Conservation (phyloP, 2,888 invertebrate species). For the Drosophila barbarae region DNA sequence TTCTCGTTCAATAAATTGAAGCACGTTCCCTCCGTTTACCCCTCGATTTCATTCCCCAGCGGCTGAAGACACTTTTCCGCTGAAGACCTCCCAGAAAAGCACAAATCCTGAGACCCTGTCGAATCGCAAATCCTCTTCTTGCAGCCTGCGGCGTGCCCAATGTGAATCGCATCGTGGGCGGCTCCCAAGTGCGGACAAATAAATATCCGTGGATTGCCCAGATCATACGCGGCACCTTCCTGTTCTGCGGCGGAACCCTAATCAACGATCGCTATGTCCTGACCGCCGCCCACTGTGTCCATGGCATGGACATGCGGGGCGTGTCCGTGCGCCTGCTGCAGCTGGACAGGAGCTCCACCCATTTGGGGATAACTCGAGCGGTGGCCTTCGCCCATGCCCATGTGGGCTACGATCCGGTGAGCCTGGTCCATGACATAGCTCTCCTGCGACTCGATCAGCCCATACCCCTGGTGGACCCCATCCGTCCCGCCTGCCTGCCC, state of each 20-base stretch:
- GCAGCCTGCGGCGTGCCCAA: slow-evolving; percentile 78
- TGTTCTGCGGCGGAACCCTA: slow-evolving; percentile 77
- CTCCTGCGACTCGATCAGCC: slow-evolving; percentile 67
- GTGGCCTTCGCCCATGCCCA: slow-evolving; percentile 69
- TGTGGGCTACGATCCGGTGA: slow-evolving; percentile 65
- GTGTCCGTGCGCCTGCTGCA: slow-evolving; percentile 73
- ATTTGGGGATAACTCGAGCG: slow-evolving; percentile 65
- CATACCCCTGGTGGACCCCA: slow-evolving; percentile 65
- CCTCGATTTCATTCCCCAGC: slow-evolving; percentile 7
- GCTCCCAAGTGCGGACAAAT: slow-evolving; percentile 73
- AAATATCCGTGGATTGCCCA: slow-evolving; percentile 79
- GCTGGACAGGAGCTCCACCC: slow-evolving; percentile 63
- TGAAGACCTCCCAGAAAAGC: slow-evolving; percentile 10
- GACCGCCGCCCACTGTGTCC: slow-evolving; percentile 78
- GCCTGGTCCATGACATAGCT: slow-evolving; percentile 76
- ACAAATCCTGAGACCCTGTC: neutral
- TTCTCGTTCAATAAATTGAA: neutral
- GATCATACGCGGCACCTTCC: slow-evolving; percentile 61
- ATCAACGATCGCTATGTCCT: slow-evolving; percentile 78
- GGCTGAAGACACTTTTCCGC: neutral
- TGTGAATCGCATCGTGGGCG: slow-evolving; percentile 78
- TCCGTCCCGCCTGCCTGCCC: slow-evolving; percentile 77
- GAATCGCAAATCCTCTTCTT: slow-evolving; percentile 17
- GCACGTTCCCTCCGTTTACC: neutral
- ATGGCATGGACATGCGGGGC: slow-evolving; percentile 61